Percentiles rank a stretch among this genome's conserved stretches.
Conservation (phyloP, 64 coral and sea anemone species). For the Montipora cactus region DNA sequence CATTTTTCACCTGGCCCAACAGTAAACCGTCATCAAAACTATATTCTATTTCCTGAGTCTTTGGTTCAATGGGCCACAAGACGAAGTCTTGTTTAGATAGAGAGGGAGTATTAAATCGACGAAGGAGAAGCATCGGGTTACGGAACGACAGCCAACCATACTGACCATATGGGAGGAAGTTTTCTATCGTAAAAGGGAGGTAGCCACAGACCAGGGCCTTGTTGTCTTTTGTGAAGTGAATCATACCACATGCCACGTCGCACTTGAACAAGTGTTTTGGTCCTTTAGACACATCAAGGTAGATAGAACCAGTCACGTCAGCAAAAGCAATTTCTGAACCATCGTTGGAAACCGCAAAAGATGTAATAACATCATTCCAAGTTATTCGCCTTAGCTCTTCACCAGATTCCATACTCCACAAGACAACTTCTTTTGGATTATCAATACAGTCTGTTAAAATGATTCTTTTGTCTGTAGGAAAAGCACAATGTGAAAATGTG, state of each 20-base stretch:
- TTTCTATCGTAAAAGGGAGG: neutral
- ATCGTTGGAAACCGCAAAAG: neutral
- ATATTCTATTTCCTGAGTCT: no score
- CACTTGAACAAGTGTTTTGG: no score
- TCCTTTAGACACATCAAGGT: neutral
- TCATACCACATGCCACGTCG: neutral
- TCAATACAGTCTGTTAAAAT: neutral
- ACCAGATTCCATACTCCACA: constrained; percentile 20
- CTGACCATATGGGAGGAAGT: neutral
- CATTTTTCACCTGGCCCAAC: neutral
- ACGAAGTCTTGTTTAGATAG: no score
- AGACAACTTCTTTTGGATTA: neutral
- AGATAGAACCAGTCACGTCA: neutral
- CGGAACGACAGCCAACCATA: no score
- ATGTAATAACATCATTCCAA: neutral
- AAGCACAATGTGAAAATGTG: neutral
- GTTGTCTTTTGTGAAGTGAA: neutral
- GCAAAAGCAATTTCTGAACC: neutral
- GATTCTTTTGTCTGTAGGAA: neutral
- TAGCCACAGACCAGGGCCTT: constrained; percentile 7
- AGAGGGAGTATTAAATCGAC: no score
- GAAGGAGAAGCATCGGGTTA: no score
- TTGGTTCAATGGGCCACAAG: neutral
- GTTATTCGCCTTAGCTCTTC: neutral
- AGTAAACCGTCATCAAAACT: neutral